Conservation (phyloP, 2,888 invertebrate genomes). For the Diadegma fenestrale region DNA sequence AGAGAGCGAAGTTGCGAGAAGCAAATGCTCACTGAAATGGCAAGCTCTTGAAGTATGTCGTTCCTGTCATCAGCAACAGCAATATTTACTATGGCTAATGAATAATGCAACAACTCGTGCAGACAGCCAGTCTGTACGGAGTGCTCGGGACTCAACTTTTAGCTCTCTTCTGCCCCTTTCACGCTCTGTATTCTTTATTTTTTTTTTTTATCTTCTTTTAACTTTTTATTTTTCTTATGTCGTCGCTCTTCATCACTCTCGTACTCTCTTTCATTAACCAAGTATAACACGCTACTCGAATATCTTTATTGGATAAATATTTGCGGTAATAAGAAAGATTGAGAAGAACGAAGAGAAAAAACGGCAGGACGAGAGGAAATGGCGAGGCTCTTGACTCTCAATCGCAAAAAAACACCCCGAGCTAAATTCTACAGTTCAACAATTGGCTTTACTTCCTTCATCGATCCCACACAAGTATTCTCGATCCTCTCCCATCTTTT, state of each 20-base stretch:
- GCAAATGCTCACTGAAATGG: constrained; percentile 29
- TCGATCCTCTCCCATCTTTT: constrained; percentile 84
- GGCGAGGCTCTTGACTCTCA: constrained; percentile 67
- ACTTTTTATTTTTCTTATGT: constrained; percentile 46
- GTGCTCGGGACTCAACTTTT: constrained; percentile 45
- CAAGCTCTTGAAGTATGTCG: constrained; percentile 32
- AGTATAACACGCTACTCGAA: constrained; percentile 62
- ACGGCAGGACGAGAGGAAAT: neutral
- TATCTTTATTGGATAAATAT: constrained; percentile 68
- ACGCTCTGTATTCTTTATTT: constrained; percentile 17
- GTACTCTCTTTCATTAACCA: constrained; percentile 62
- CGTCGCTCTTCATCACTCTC: constrained; percentile 23
- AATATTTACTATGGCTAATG: constrained; percentile 55
- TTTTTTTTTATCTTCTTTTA: constrained; percentile 6
- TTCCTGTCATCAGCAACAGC: constrained; percentile 46
- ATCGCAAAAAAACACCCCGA: constrained; percentile 66
- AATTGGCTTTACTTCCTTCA: constrained; percentile 67
- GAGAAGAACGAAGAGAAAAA: constrained; percentile 3
- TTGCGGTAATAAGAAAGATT: constrained; percentile 61
- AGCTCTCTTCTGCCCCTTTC: constrained; percentile 19
- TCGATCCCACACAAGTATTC: constrained; percentile 23
- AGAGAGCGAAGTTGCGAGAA: neutral
- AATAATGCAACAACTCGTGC: constrained; percentile 50
- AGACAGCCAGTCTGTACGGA: constrained; percentile 57
- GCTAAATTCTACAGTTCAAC: constrained; percentile 69